A percentile compares a stretch with the other conserved stretches of the same genome.
phyloP scores from a whole-genome alignment of 2,113 vertebrate genomes.

The Phaethon lepturus region DNA sequence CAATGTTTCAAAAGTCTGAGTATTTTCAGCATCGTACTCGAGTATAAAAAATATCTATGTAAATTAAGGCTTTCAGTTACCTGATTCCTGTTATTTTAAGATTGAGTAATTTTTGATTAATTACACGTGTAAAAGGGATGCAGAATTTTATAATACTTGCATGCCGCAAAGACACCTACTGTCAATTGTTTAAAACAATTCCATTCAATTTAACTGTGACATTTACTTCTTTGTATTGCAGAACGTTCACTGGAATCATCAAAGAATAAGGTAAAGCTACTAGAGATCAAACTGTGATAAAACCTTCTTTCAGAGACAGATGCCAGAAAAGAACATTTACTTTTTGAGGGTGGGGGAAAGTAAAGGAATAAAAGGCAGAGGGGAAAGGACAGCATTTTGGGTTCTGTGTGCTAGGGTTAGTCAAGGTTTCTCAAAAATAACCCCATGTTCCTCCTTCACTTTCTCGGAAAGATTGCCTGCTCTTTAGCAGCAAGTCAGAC shows the following conservation, averaged over 20 bases:
- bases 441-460: neutral
- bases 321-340: neutral
- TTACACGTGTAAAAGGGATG: neutral
- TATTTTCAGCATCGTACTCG: neutral
- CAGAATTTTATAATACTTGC: neutral
- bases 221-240: conserved; percentile 64
- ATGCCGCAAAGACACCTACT: neutral
- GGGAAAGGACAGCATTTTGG: neutral
- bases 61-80: neutral
- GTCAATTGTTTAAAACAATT: neutral
- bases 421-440: neutral
- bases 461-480: neutral
- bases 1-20: neutral
- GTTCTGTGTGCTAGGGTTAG: neutral
- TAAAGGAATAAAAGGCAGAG: neutral
- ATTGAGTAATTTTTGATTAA: neutral
- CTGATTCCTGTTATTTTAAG: neutral
- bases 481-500: neutral
- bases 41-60: neutral
- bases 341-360: neutral
- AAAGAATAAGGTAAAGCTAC: conserved; percentile 87
- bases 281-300: neutral
- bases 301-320: neutral
- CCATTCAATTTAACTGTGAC: neutral
- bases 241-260: conserved; percentile 90